Evolutionary conservation across 2,797 vertebrate species (phyloP), one percentile per base, ranked within the genome.

Genomic region (Pangasius krempfi): DNA sequence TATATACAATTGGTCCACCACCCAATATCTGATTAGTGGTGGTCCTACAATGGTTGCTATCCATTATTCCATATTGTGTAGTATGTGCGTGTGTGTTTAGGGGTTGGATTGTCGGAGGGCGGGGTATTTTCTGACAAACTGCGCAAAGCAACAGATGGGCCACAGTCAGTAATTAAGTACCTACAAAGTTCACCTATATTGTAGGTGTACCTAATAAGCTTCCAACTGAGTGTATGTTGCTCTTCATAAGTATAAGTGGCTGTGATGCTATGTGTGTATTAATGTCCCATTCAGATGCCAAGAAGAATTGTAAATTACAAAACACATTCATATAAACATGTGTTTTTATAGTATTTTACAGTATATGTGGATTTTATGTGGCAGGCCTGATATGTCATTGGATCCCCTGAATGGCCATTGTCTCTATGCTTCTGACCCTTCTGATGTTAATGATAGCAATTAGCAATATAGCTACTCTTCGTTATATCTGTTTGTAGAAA

Each of bases 81-180:
- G 54, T 56, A 16, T 75, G 20, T 76, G 44, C 33, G 37, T 73
- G 72, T 47, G 40, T 50, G n/a, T 7, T 40, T 7, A 44, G 27
- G 75, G 1, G 3, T 50, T 14, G 73, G 5, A 27, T 78, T 79
- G 76, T 79, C 9, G 2, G 76, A 44, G 4, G 76, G 30, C 2
- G 16, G 56, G 25, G 37, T 27, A 25, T 44, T 27, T 44, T 30
- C 40, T 64, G 22, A 40, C 58, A 82, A 47, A 66, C 60, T 47
- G 81, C 18, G 5, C 37, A 60, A 79, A 79, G 79, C 56, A 62
- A 83, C 80, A 83, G 80, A 83, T 64, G 58, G 80, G 37, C 58
- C 80, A 83, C 80, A 83, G 80, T 83, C 25, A 66, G 81, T 84
- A 50, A 66, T 66, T 66, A 84, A 66, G 62, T 84, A 47, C 40